A percentile compares a stretch with the other conserved stretches of the same genome.
phyloP scores from a whole-genome alignment of 2,888 invertebrate genomes.

The Girardia tigrina region DNA sequence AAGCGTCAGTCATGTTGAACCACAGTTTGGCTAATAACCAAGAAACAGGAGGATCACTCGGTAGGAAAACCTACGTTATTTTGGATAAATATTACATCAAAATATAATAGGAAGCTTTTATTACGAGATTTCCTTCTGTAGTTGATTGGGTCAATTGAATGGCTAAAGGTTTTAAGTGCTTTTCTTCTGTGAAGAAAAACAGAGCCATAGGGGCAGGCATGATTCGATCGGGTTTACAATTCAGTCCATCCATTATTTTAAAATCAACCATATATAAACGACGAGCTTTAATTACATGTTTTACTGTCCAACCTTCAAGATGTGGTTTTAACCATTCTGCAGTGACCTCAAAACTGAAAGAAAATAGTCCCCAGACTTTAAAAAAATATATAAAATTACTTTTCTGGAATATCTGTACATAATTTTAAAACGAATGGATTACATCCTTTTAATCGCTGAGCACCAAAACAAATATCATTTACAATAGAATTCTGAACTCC shows the following conservation, averaged over 20 bases:
- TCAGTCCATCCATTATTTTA: slow-evolving; percentile 43
- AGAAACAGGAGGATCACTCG: slow-evolving; percentile 45
- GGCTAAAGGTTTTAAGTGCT: slow-evolving; percentile 50
- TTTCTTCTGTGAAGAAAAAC: slow-evolving; percentile 48
- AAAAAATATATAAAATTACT: background rate
- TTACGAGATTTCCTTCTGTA: slow-evolving; percentile 50
- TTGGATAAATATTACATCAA: background rate
- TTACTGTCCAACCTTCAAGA: slow-evolving; percentile 43
- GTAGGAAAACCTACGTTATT: slow-evolving; percentile 46
- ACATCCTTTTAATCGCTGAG: slow-evolving; percentile 51
- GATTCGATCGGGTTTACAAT: slow-evolving; percentile 43
- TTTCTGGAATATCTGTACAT: slow-evolving; percentile 50
- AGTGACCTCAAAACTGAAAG: slow-evolving; percentile 46
- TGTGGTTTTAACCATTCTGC: slow-evolving; percentile 44
- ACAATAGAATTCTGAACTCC: slow-evolving; percentile 33
- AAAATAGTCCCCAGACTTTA: background rate
- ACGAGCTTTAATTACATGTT: slow-evolving; percentile 45
- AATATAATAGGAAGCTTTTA: slow-evolving; percentile 28
- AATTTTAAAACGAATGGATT: slow-evolving; percentile 51
- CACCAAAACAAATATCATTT: slow-evolving; percentile 50
- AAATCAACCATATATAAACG: slow-evolving; percentile 50
- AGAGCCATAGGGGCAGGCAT: slow-evolving; percentile 50
- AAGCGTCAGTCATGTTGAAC: slow-evolving; percentile 50
- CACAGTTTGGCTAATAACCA: slow-evolving; percentile 52
- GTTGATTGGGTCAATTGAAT: slow-evolving; percentile 51